Conservation (phyloP, 2,113 vertebrate genomes). For the Melanerpes aurifrons region DNA sequence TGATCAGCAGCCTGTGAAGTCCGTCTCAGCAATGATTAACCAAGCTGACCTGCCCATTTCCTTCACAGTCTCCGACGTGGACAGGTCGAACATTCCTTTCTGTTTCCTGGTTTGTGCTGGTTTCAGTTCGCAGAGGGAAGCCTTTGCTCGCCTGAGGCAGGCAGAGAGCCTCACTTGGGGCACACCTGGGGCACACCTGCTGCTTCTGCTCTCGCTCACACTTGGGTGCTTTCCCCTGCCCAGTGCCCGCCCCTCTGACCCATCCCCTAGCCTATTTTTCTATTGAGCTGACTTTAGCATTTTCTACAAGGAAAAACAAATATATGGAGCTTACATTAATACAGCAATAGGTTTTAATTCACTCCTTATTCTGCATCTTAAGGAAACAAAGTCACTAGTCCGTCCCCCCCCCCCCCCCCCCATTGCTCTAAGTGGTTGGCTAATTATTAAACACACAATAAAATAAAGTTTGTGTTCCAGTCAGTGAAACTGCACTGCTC, state of each 20-base stretch:
- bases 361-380: not conserved
- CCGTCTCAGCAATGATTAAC: slow-evolving; percentile 77
- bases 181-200: not conserved
- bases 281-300: not conserved
- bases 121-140: not conserved
- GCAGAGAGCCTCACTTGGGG: not conserved
- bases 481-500: not conserved
- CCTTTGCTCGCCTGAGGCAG: not conserved
- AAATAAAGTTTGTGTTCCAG: not conserved
- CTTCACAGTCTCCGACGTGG: slow-evolving; percentile 51
- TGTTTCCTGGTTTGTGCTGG: slow-evolving; percentile 72
- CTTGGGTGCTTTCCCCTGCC: accelerated
- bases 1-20: not conserved
- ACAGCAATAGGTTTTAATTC: not conserved
- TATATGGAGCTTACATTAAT: not conserved
- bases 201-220: not conserved
- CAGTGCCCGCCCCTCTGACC: not conserved
- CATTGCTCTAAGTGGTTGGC: not conserved
- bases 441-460: not conserved
- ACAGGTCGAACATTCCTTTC: slow-evolving; percentile 49
- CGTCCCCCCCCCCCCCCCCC: not conserved
- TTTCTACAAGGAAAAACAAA: not conserved
- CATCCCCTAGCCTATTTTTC: not conserved
- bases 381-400: not conserved
- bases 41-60: slow-evolving; percentile 3